Conservation (phyloP, 2,797 vertebrate species). For the Adrianichthys oophorus region DNA sequence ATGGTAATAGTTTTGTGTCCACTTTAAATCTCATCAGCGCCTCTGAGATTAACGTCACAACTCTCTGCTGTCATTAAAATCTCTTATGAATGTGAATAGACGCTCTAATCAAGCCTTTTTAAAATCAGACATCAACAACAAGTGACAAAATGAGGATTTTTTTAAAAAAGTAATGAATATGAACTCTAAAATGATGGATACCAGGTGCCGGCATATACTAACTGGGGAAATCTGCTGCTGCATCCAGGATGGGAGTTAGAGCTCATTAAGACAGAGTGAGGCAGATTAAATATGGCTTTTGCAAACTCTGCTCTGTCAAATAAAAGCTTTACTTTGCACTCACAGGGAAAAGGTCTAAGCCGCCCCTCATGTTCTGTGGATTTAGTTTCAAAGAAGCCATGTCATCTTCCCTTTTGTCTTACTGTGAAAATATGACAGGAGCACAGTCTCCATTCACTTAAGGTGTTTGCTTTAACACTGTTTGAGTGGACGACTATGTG, state of each 20-base stretch:
- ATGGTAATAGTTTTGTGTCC: not conserved
- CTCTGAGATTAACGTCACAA: not conserved
- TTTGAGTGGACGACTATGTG: no score
- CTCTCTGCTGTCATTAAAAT: not conserved
- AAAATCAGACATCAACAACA: not conserved
- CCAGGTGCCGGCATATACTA: no score
- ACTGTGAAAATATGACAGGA: no score
- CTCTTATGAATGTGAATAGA: not conserved
- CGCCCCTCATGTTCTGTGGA: no score
- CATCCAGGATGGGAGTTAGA: not conserved
- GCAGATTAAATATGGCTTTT: not conserved
- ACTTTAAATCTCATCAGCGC: not conserved
- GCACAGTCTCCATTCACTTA: no score
- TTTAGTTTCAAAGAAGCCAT: no score
- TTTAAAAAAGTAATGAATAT: no score
- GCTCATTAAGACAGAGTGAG: not conserved
- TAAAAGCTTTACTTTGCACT: not conserved
- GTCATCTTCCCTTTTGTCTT: no score
- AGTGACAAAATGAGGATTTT: not conserved
- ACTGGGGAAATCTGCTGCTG: not conserved
- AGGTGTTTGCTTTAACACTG: no score
- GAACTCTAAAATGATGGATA: no score
- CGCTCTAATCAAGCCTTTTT: not conserved
- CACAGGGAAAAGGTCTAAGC: no score
- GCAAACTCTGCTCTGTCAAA: conserved; percentile 5